Base-by-base conservation (phyloP, 2,797 vertebrate species). In the Cephalopachus bancanus region DNA sequence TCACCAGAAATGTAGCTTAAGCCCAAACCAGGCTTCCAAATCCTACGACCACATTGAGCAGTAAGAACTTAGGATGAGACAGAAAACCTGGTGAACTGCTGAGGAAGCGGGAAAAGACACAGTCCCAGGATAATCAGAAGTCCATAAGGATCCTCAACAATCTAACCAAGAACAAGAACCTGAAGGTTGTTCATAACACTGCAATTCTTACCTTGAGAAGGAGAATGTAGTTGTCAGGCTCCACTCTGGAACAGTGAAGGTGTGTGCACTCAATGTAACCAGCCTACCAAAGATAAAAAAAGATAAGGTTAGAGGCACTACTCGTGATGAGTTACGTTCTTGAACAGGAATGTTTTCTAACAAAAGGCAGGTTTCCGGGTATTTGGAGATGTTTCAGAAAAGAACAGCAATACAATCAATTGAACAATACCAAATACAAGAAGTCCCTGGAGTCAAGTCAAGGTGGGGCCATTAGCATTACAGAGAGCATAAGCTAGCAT, bases 371-470 rank as follows among this genome's bases (percentile, higher is more conserved):
- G 78, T 65, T 94, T 97, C 97, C 24, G 1, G 60, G 96, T 93
- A 55, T 69, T 33, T 62, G 84, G 64, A 85, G 59, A 65, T 30
- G 10, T 83, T 90, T 85, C 71, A 69, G 92, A 33, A 85, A 10
- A 86, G 71, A 94, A 83, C 15, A 92, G 59, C 71, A 51, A 55
- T 60, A 88, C 22, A 80, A 83, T 75, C 89, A 83, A 89, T 0
- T 49, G 17, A 97, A 93, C 71, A 94, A 30, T n/a, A 92, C 57
- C 51, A 64, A 76, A 79, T 16, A 44, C 76, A 49, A 12, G 28
- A 91, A 92, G 89, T 76, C 79, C 65, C 93, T 69, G 87, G 72
- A 97, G 55, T 92, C 89, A 69, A 95, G 84, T 96, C 95, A 94
- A 92, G 79, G 14, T 49, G 22, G 62, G 64, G 33, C 91, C n/a